Conservation (phyloP, 2,888 invertebrate genomes). For the Schizotus pectinicornis region DNA sequence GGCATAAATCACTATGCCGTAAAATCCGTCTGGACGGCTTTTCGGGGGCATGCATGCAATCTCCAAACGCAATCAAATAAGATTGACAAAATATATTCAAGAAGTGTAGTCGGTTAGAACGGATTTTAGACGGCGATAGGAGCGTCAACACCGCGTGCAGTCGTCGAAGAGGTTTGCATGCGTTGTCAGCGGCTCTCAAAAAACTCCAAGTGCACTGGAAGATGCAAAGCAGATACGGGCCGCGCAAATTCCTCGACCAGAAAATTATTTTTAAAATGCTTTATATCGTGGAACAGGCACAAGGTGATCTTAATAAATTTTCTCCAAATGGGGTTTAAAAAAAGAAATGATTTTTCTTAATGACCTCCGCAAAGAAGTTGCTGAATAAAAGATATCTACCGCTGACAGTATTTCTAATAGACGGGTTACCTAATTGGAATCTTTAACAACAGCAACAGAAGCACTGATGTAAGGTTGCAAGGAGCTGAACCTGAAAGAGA, state of each 20-base stretch:
- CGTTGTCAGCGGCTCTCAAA: constrained; percentile 14
- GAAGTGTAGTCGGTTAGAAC: constrained; percentile 11
- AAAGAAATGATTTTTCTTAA: too few relatives aligned
- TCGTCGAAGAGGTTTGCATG: constrained; percentile 25
- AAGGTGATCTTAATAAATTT: neutral
- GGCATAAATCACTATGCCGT: constrained; percentile 38
- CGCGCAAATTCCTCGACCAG: neutral
- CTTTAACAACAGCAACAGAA: too few relatives aligned
- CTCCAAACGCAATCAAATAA: constrained; percentile 25
- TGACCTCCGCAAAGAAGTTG: too few relatives aligned
- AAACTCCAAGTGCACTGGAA: constrained; percentile 12
- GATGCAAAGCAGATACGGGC: constrained; percentile 8
- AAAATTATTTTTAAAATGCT: neutral
- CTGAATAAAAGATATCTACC: too few relatives aligned
- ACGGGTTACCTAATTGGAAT: too few relatives aligned
- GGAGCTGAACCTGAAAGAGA: too few relatives aligned
- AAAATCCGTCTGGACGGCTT: constrained; percentile 42
- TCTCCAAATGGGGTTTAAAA: too few relatives aligned
- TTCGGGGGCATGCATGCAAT: constrained; percentile 27
- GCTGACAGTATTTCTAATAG: too few relatives aligned
- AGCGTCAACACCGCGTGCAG: constrained; percentile 16
- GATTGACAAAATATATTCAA: constrained; percentile 29
- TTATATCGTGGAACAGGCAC: neutral
- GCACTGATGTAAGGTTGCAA: too few relatives aligned
- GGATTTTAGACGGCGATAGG: constrained; percentile 18